Evolutionary conservation across 1,140 invertebrate genomes (phyloP).

Genomic region (Chironomus tepperi): DNA sequence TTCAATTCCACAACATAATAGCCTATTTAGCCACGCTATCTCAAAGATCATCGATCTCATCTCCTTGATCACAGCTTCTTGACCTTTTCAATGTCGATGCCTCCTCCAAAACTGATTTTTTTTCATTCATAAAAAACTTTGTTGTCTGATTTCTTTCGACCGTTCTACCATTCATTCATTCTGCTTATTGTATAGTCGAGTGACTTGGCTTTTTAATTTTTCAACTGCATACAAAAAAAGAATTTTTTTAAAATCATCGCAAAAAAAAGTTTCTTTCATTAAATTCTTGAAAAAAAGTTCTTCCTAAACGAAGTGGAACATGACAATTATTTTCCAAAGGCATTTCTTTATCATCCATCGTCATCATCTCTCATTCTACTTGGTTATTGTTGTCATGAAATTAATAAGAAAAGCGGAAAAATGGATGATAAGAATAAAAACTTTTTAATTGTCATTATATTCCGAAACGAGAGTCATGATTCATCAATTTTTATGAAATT

Average conservation of each 20-base stretch:
- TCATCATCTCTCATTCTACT: neutral
- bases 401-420: neutral
- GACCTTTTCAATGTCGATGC: no score
- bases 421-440: neutral
- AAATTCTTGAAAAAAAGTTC: no score
- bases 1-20: neutral
- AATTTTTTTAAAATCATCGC: no score
- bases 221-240: neutral
- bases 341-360: neutral
- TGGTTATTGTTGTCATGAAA: neutral
- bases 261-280: no score
- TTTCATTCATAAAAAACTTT: neutral
- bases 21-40: neutral
- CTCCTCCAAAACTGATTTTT: no score
- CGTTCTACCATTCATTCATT: neutral
- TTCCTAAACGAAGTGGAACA: no score
- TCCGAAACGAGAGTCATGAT: neutral
- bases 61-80: no score
- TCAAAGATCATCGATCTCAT: neutral
- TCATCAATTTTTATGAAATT: neutral
- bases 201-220: neutral
- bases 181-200: neutral
- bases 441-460: constrained; percentile 2
- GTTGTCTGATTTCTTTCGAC: neutral
- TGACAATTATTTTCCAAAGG: neutral